These are phyloP conservation scores for Narcine bancroftii DNA, from an alignment of 2,113 vertebrate genomes.

Conservation along the genomic window DNA sequence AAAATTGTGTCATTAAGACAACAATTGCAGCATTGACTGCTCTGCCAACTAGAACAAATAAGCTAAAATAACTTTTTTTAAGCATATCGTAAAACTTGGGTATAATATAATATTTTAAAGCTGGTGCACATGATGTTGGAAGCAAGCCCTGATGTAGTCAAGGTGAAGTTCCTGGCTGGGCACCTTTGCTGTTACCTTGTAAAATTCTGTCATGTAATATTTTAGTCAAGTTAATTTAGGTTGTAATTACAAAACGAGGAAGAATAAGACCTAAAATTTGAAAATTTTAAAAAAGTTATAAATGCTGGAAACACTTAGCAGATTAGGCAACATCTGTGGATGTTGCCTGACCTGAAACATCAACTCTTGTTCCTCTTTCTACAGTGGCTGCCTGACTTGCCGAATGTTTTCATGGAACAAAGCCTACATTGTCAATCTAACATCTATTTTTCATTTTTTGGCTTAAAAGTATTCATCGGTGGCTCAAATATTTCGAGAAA, in stretches of 20 bases:
- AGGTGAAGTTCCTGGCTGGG: background rate
- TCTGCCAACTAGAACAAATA: no score
- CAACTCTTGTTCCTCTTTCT: no score
- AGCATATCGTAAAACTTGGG: background rate
- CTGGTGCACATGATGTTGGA: background rate
- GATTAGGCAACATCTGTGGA: no score
- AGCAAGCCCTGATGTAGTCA: background rate
- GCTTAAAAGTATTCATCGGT: conserved; percentile 69
- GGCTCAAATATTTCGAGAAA: conserved; percentile 71
- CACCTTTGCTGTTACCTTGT: background rate
- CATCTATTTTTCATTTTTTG: conserved; percentile 37
- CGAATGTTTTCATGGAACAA: background rate
- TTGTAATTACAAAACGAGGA: background rate
- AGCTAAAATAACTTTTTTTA: background rate
- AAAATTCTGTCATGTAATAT: background rate
- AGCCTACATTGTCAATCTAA: background rate
- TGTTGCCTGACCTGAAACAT: no score
- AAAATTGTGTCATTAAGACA: background rate
- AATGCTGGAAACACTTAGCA: no score
- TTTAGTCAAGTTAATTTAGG: background rate
- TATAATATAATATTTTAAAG: background rate
- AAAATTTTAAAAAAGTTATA: no score
- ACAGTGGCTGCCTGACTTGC: no score
- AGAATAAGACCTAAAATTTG: no score
- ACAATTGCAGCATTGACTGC: background rate